These are phyloP conservation scores for Thereva unica DNA, from an alignment of 2,888 invertebrate species.

Conservation along the genomic window DNA sequence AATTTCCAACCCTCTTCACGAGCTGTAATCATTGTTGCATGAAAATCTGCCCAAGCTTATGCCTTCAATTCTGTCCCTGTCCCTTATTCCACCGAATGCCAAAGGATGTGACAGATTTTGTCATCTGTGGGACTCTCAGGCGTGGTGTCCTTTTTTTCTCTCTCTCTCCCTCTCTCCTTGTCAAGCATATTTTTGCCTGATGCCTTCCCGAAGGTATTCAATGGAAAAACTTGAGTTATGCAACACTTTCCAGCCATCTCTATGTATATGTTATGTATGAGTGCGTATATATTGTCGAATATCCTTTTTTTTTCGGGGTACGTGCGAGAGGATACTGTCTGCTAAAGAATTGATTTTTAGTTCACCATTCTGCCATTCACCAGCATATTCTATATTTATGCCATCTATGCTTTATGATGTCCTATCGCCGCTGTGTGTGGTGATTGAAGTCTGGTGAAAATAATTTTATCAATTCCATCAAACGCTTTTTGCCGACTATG, in stretches of 20 bases:
- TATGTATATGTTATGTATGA: no score
- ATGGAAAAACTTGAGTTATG: constrained; percentile 22
- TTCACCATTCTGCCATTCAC: not conserved
- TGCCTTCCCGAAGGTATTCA: constrained; percentile 23
- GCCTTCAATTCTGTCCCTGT: not conserved
- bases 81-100: constrained; percentile 9
- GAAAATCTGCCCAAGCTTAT: constrained; percentile 20
- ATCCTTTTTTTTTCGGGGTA: not conserved
- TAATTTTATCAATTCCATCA: constrained; percentile 28
- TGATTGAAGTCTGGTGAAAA: constrained; percentile 23
- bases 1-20: not conserved
- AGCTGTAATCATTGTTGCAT: constrained; percentile 24
- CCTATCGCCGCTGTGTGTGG: not conserved
- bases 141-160: no score
- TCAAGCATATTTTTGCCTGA: not conserved
- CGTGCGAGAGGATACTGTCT: constrained; percentile 6
- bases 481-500: constrained; percentile 2
- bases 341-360: constrained; percentile 19
- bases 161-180: not conserved
- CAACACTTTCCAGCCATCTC: not conserved
- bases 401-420: constrained; percentile 1
- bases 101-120: constrained; percentile 28
- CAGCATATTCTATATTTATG: no score
- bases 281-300: no score
- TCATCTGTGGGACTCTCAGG: constrained; percentile 11